Evolutionary conservation across 1,140 invertebrate genomes (phyloP), one percentile per base, ranked within the genome.

Genomic region (Leucophenga varia): DNA sequence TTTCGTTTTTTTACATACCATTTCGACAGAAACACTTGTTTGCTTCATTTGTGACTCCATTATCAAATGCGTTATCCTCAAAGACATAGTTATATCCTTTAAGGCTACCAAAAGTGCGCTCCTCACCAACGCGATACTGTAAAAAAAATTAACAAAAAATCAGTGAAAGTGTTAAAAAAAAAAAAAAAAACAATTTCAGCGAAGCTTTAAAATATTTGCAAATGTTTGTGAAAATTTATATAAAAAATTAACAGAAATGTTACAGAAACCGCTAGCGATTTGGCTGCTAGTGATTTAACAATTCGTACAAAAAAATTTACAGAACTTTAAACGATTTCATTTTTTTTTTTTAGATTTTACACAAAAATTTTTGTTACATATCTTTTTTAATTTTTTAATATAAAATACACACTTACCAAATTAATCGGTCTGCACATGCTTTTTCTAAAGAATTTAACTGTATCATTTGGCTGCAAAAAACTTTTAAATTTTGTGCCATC

Each of bases 401-500:
- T 14, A 10, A 7, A 16, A 41, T 2, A 19, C n/a, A n/a, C 9
- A 78, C 79, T 81, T 72, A 89, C 87, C 81, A 91, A 78, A 35
- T 78, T 77, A 12, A 87, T 84, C 17, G 86, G 81, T 35, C 91
- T 78, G 64, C 90, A 93, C 48, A 93, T 79, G 59, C 88, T 90
- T 72, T 91, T 91, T 45, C 89, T 81, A 74, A 84, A 93, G 70
- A 93, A 90, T 31, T 85, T 68, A 0, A 91, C 61, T 1, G 80
- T 81, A 2, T 90, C 84, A 43, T 89, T 84, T 10, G 78, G 80
- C 19, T 80, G 52, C 1, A 92, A 80, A 16, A 82, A 82, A 45
- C 87, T 84, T 12, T 80, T 82, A 64, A 91, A 93, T 69, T 91
- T 91, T 5, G 86, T 84, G n/a, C 89, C 90, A 71, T 94, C 91